phyloP scores from a whole-genome alignment of 2,888 invertebrate genomes.

The Drosophila nr. fundita region DNA sequence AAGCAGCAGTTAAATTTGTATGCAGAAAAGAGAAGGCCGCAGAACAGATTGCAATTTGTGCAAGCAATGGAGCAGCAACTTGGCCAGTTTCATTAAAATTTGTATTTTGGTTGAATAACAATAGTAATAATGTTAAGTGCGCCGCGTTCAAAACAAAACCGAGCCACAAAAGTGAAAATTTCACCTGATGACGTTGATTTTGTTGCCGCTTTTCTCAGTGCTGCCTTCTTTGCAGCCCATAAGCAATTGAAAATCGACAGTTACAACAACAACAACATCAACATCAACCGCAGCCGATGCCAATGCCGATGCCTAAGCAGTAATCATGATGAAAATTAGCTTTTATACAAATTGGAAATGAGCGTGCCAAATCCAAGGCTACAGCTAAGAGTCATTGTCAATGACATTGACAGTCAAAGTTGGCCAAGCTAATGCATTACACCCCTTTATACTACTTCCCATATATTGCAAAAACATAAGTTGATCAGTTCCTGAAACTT shows the following conservation, averaged over 20 bases:
- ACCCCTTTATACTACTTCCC: neutral
- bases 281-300: conserved; percentile 25
- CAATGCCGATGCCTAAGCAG: conserved; percentile 19
- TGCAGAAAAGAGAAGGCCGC: conserved; percentile 64
- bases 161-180: conserved; percentile 72
- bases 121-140: conserved; percentile 75
- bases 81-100: conserved; percentile 75
- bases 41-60: conserved; percentile 80
- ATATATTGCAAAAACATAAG: too few species aligned
- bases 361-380: conserved; percentile 42
- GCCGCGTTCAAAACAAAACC: conserved; percentile 53
- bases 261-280: conserved; percentile 27
- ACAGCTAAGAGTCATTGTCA: conserved; percentile 38
- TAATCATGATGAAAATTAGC: conserved; percentile 51
- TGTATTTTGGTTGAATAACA: conserved; percentile 77
- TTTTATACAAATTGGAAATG: conserved; percentile 69
- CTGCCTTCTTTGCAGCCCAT: conserved; percentile 45
- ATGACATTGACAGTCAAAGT: conserved; percentile 7
- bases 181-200: conserved; percentile 50
- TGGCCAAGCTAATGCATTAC: neutral
- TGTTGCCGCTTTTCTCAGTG: conserved; percentile 2
- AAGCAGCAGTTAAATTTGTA: conserved; percentile 42
- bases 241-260: conserved; percentile 55
- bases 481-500: neutral
- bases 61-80: conserved; percentile 82